Evolutionary conservation across 2,888 invertebrate genomes (phyloP), one percentile per base, ranked within the genome.

Genomic region (Piscicola geometra): DNA sequence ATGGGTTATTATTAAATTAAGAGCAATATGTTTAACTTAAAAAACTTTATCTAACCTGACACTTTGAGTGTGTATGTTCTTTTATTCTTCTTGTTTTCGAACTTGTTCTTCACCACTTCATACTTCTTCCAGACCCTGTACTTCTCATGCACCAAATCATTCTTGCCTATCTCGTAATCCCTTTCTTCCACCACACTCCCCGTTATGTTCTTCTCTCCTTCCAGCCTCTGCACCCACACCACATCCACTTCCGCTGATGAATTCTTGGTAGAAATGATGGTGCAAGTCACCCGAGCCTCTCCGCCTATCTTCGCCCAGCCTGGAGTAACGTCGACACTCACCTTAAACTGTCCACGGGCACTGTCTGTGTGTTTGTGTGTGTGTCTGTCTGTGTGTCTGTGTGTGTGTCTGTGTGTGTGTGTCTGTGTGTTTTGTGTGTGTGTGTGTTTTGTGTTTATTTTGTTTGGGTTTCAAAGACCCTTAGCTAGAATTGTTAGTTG

Each of bases 81-180:
- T n/a, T 67, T 12, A 32, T 3, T 12, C 30, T 67, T 67, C 21
- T 25, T 9, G 66, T n/a, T 21, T 5, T 9, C 35, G 2, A n/a
- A 3, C 30, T 67, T 35, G 15, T n/a, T 35, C 21, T 33, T 25
- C 28, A 35, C 21, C 28, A 50, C 70, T 28, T 52, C 32, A 60
- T 70, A 75, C 56, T 70, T 69, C n/a, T 18, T 32, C 47, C 33
- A 36, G 33, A 21, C 25, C n/a, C 47, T 36, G 60, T 50, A 75
- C 1, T 75, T 41, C 18, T 52, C 75, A 30, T 32, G 50, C 32
- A 75, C 1, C 18, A 36, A 33, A 52, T 30, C 69, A 28, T 75
- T 70, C 56, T 50, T 28, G 3, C 52, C 75, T 15, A 75, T 75
- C 28, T 52, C 36, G 15, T 18, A 12, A 47, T 75, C 75, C 50